These are phyloP conservation scores for Palythoa heliodiscus DNA, from an alignment of 92 coral and sea anemone genomes.

Conservation along the genomic window DNA sequence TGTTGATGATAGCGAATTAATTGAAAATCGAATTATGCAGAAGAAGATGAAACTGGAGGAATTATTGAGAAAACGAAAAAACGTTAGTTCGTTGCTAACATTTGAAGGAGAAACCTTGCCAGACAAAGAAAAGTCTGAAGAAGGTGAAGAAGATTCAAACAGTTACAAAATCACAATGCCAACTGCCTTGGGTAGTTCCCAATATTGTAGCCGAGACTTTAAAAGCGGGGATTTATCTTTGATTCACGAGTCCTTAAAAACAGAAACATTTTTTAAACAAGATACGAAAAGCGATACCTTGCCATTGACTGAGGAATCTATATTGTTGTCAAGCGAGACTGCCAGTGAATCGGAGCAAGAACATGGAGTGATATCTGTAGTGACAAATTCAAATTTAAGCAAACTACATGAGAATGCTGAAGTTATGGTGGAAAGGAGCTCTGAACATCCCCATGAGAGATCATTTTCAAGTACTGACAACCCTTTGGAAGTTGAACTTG, in stretches of 20 bases:
- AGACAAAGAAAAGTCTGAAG: neutral
- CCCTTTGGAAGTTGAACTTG: neutral
- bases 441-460: neutral
- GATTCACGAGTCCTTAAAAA: neutral
- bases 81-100: neutral
- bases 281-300: neutral
- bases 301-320: neutral
- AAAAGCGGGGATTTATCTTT: neutral
- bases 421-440: neutral
- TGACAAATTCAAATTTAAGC: neutral
- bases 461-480: neutral
- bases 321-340: neutral
- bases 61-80: conserved; percentile 51
- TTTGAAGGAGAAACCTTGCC: neutral
- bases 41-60: conserved; percentile 57
- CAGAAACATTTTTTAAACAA: neutral
- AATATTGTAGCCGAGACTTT: neutral
- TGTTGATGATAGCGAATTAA: conserved; percentile 36
- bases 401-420: neutral
- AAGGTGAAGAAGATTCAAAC: neutral
- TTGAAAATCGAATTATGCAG: conserved; percentile 44
- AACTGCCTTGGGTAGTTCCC: neutral
- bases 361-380: neutral
- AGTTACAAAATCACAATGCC: neutral
- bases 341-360: conserved; percentile 1